These are phyloP conservation scores for Bombus sylvicola DNA, from an alignment of 1,140 invertebrate species.

Conservation along the genomic window DNA sequence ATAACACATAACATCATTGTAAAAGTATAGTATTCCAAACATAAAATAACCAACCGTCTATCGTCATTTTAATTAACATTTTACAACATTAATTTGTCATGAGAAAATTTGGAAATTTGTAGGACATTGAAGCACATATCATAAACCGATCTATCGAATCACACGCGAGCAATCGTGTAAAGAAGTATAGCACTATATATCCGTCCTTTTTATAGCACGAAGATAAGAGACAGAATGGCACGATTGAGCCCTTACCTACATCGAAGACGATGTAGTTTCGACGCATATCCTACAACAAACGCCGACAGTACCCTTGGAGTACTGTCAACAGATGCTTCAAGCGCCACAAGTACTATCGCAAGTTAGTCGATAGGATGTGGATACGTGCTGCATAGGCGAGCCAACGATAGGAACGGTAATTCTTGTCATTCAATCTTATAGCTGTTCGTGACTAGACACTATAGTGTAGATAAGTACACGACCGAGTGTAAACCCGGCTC, in stretches of 20 bases:
- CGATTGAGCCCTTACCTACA: not conserved
- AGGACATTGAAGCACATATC: not conserved
- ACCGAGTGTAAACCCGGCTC: slow-evolving; percentile 15
- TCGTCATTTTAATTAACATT: no score
- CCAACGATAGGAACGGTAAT: slow-evolving; percentile 25
- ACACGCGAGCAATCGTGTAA: not conserved
- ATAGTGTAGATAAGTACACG: slow-evolving; percentile 23
- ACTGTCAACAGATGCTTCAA: slow-evolving; percentile 5
- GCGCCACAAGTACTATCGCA: not conserved
- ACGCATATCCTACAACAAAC: no score
- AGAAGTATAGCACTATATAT: not conserved
- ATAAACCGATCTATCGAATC: not conserved
- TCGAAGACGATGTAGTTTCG: no score
- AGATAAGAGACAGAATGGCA: not conserved
- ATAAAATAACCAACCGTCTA: no score
- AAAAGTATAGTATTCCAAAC: no score
- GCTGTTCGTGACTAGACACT: slow-evolving; percentile 40
- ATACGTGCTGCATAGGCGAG: slow-evolving; percentile 12
- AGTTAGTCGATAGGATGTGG: slow-evolving; percentile 19
- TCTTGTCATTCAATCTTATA: slow-evolving; percentile 45
- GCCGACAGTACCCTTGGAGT: not conserved
- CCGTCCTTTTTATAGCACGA: not conserved
- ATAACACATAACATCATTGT: no score
- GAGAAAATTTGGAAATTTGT: no score
- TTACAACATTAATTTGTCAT: no score